Evolutionary conservation across 2,888 invertebrate species (phyloP), one percentile per base, ranked within the genome.

Genomic region (Ichneumon xanthorius): DNA sequence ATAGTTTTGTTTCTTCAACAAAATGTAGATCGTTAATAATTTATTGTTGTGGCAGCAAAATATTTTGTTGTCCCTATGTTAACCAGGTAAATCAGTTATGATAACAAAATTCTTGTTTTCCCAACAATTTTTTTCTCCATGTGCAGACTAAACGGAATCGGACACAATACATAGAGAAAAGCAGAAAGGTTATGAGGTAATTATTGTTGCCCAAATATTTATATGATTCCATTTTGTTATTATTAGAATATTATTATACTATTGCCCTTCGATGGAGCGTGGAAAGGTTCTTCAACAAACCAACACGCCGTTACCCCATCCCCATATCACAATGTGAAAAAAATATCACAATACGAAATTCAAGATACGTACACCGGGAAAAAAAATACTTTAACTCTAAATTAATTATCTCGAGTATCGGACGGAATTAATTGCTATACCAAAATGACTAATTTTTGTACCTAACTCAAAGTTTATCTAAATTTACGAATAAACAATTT

Each of bases 201-300:
- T 65, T 48, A 73, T 53, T 67, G 91, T 92, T 91, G 88, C 87
- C 53, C 91, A 92, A 92, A 92, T 92, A 92, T 92, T 92, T 92
- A 37, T 37, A 37, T 37, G 6, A 37, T 37, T 37, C 3, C 7
- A 40, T 40, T 9, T 9, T 9, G 1, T 40, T 33, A 6, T 5
- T 16, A 53, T 2, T 19, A 22, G 48, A 30, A 40, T 22, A 16
- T 26, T 26, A 26, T 26, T 26, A 26, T 1, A 26, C 2, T 30
- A 30, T 30, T 30, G 72, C 50, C 22, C 71, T 73, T 73, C 9
- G 67, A 48, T 33, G 48, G 50, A 30, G 55, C 70, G 45, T 71
- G 63, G 72, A 82, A 53, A 61, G 67, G 9, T 22, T 68, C 26
- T 70, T 82, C 40, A 33, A 78, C 6, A 26, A 33, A 14, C 6